Evolutionary conservation across 2,888 invertebrate species (phyloP), one percentile per base, ranked within the genome.

Genomic region (Hirtodrosophila histrioides): DNA sequence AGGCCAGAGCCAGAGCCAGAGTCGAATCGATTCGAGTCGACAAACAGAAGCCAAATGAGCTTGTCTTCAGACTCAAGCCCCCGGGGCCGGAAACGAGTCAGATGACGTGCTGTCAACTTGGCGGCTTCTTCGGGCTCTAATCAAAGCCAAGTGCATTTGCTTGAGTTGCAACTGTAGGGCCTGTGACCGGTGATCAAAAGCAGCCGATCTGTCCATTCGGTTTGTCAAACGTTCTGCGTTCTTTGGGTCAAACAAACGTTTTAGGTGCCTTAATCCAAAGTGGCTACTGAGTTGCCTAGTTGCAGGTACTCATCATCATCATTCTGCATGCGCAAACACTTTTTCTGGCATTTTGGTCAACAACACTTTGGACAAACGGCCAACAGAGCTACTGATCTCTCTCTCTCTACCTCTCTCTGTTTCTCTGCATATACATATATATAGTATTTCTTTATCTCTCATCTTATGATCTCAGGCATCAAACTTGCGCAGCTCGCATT

Each of bases 41-140:
- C 85, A 84, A 85, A 87, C 84, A 84, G 84, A 87, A 84, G 84
- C 84, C 85, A 87, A 87, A 84, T 78, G 86, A 87, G 85, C 83
- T 85, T 83, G 83, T 83, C 85, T 33, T 54, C 17, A 37, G 9
- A 39, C 33, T 33, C 29, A 43, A 54, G 43, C 8, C 36, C n/a
- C 33, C 29, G 10, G 43, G 57, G 63, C 86, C 86, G 81, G 81
- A 83, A 86, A 83, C 55, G 31, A 53, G 58, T 45, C 53, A 48
- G 54, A 31, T 51, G 72, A 40, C 51, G 27, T 27, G 27, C 4
- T 35, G 40, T 40, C 4, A 17, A 3, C 6, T 35, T 33, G 72
- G 27, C 51, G 67, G 67, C 73, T 63, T 58, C 55, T 58, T 27
- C 44, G 57, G 60, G 39, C 71, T 61, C 86, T 83, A 81, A 86